phyloP scores from a whole-genome alignment of 2,888 invertebrate species.

The Morpho achilles region DNA sequence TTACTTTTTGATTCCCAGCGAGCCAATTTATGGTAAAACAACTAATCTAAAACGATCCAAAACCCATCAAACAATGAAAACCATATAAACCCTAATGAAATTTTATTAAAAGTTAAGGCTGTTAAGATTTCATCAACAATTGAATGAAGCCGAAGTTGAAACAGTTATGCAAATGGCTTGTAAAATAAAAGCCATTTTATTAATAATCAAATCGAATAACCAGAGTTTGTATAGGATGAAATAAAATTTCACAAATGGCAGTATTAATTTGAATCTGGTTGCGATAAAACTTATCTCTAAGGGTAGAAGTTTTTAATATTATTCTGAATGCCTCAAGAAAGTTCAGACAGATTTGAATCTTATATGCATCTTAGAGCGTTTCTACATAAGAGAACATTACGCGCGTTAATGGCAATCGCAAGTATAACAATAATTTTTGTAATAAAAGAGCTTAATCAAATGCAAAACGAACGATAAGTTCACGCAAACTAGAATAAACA shows the following conservation, averaged over 20 bases:
- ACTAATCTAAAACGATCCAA: no score
- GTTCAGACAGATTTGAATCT: constrained; percentile 55
- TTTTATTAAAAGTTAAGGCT: background rate
- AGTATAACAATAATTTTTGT: no score
- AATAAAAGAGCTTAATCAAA: constrained; percentile 21
- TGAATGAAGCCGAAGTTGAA: constrained; percentile 33
- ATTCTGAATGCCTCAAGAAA: constrained; percentile 55
- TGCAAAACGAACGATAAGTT: no score
- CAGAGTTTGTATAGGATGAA: constrained; percentile 68
- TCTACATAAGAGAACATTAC: no score
- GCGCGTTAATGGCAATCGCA: no score
- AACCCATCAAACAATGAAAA: no score
- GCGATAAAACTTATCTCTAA: constrained; percentile 75
- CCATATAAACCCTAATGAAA: background rate
- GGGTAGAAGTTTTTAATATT: constrained; percentile 75
- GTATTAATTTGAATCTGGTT: constrained; percentile 68
- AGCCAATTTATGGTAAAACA: no score
- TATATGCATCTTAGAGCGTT: constrained; percentile 46
- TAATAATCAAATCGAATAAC: constrained; percentile 65
- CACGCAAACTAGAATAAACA: no score
- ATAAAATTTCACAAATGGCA: constrained; percentile 68
- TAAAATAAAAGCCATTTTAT: constrained; percentile 76
- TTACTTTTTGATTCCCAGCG: no score
- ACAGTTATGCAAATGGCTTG: constrained; percentile 73
- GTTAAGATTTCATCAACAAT: background rate